phyloP scores from a whole-genome alignment of 2,888 invertebrate species.

The Parochlus steinenii region DNA sequence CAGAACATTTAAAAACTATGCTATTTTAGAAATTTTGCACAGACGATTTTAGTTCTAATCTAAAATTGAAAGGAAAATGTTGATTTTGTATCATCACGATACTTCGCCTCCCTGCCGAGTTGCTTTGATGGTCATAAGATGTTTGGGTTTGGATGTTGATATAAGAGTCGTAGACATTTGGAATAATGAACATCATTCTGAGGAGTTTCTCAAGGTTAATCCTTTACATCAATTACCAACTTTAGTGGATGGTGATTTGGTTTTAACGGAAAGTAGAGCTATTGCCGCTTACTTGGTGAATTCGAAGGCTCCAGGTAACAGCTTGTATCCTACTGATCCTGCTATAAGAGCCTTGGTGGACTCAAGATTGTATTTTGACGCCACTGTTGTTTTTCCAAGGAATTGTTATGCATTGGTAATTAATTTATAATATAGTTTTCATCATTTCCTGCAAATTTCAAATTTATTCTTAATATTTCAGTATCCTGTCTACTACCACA shows the following conservation, averaged over 20 bases:
- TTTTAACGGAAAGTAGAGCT: constrained; percentile 2
- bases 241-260: constrained; percentile 1
- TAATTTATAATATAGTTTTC: neutral
- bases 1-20: too few species aligned
- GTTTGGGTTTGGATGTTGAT: too few species aligned
- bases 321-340: constrained; percentile 4
- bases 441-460: neutral
- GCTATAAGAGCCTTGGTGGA: constrained; percentile 4
- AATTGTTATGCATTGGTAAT: neutral
- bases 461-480: too few species aligned
- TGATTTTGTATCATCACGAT: too few species aligned
- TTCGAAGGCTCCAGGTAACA: neutral
- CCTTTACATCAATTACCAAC: constrained; percentile 5
- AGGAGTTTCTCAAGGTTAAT: constrained; percentile 4
- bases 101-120: constrained; percentile 43
- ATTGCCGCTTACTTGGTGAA: constrained; percentile 1
- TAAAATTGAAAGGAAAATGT: too few species aligned
- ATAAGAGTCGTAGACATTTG: too few species aligned
- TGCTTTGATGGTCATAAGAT: constrained; percentile 39
- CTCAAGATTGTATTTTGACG: constrained; percentile 5
- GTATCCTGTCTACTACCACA: constrained; percentile 44
- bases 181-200: neutral
- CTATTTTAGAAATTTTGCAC: too few species aligned
- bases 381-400: neutral
- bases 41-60: too few species aligned